A percentile compares a stretch with the other conserved stretches of the same genome.
These are phyloP conservation scores for Diarsia rubi DNA, from an alignment of 2,888 invertebrate genomes.

Conservation along the genomic window DNA sequence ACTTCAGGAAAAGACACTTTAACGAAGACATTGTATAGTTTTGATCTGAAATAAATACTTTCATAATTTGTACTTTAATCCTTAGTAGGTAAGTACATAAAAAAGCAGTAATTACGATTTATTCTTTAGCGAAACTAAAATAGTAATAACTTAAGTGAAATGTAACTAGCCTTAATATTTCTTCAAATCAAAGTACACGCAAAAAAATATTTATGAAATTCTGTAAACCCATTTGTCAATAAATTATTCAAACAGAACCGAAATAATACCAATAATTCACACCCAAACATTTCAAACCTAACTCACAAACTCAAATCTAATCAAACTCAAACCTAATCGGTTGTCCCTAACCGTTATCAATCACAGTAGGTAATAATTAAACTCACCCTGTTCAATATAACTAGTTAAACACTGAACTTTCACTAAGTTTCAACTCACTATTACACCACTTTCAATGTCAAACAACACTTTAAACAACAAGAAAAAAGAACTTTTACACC, in stretches of 20 bases:
- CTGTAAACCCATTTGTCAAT: background rate
- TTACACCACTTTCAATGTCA: conserved; percentile 21
- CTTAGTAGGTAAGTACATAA: background rate
- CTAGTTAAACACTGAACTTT: conserved; percentile 51
- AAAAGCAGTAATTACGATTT: background rate
- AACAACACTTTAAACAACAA: conserved; percentile 15
- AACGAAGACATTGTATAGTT: background rate
- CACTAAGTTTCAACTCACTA: conserved; percentile 58
- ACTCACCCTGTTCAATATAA: conserved; percentile 54
- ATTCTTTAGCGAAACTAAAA: too few species aligned
- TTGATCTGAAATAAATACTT: background rate
- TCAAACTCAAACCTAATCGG: conserved; percentile 43
- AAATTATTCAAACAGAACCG: background rate
- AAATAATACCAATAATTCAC: conserved; percentile 18
- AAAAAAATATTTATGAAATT: background rate
- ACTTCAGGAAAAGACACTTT: background rate
- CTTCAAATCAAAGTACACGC: background rate
- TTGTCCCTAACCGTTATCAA: conserved; percentile 49
- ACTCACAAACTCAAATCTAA: conserved; percentile 47
- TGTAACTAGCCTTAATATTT: background rate
- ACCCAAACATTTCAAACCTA: conserved; percentile 13
- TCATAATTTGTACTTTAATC: background rate
- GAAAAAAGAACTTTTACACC: background rate
- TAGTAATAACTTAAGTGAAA: too few species aligned
- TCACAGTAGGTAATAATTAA: conserved; percentile 47